These are phyloP conservation scores for Rhinolophus ferrumequinum DNA, from an alignment of 2,113 vertebrate species.

Conservation along the genomic window DNA sequence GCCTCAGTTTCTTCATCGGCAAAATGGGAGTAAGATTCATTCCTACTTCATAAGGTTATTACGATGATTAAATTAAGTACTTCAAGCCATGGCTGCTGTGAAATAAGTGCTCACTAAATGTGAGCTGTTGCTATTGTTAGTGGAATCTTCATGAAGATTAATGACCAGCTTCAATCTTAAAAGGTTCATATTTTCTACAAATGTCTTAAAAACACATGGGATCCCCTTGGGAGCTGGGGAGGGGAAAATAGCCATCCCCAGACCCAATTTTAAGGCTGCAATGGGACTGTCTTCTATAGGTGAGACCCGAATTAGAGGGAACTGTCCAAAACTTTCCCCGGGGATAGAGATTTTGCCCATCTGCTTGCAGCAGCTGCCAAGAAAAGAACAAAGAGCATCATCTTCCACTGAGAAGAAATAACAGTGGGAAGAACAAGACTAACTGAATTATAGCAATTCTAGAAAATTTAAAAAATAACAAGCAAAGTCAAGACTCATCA, in stretches of 20 bases:
- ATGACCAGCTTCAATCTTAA: not conserved
- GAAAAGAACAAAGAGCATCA: slow-evolving; percentile 24
- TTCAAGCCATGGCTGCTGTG: not conserved
- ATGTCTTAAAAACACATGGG: slow-evolving; percentile 32
- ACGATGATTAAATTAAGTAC: not conserved
- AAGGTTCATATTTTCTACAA: slow-evolving; percentile 6
- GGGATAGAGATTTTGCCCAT: slow-evolving; percentile 2
- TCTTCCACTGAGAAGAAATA: slow-evolving; percentile 23
- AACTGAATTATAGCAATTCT: slow-evolving; percentile 20
- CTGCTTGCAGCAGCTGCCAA: slow-evolving; percentile 20
- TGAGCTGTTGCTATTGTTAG: not conserved
- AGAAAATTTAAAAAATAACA: not conserved
- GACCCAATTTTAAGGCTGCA: not conserved
- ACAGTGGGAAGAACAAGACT: not conserved
- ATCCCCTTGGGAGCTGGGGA: not conserved
- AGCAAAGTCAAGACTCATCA: not conserved
- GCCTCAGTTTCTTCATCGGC: slow-evolving; percentile 24
- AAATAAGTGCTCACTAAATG: not conserved
- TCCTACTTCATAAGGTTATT: not conserved
- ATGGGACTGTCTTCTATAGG: not conserved
- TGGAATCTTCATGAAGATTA: slow-evolving; percentile 21
- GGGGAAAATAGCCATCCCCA: not conserved
- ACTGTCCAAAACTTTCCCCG: not conserved
- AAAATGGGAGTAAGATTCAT: slow-evolving; percentile 30
- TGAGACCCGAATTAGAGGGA: not conserved